Conservation (phyloP, 1,140 invertebrate species). For the Drosophila dunni region DNA sequence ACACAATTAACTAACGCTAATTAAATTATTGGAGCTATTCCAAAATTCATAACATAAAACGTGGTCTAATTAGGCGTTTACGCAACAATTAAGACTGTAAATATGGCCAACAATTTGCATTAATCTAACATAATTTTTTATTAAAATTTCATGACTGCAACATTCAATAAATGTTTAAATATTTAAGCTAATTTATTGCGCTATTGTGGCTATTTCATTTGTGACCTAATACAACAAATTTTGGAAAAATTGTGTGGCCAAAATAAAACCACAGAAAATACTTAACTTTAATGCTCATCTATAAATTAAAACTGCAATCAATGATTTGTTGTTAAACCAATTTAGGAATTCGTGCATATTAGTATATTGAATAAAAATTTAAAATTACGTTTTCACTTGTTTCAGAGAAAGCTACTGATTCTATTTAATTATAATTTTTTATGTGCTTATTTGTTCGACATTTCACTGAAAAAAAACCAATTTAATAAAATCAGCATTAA, state of each 20-base stretch:
- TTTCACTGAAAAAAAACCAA: slow-evolving; percentile 60
- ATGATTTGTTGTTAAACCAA: not conserved
- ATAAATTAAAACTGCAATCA: no score
- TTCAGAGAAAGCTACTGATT: not conserved
- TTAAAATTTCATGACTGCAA: slow-evolving; percentile 54
- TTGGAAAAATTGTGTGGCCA: slow-evolving; percentile 6
- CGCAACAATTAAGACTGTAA: slow-evolving; percentile 51
- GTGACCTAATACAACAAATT: slow-evolving; percentile 61
- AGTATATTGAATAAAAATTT: not conserved
- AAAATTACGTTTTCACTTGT: not conserved
- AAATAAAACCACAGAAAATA: no score
- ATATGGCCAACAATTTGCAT: slow-evolving; percentile 30
- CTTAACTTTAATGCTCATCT: no score
- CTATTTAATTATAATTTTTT: slow-evolving; percentile 36
- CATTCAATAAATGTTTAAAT: slow-evolving; percentile 64
- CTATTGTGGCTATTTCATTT: slow-evolving; percentile 60
- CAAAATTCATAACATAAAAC: slow-evolving; percentile 37
- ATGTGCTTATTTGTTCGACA: slow-evolving; percentile 21
- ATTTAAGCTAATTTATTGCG: slow-evolving; percentile 60
- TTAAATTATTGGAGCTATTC: slow-evolving; percentile 49
- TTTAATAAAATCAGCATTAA: slow-evolving; percentile 78
- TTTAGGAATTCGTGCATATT: not conserved
- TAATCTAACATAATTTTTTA: slow-evolving; percentile 33
- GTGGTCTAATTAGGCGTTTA: slow-evolving; percentile 24
- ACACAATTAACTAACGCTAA: slow-evolving; percentile 51